Base-by-base conservation (phyloP, 1,140 invertebrate genomes). In the Triops cancriformis region DNA sequence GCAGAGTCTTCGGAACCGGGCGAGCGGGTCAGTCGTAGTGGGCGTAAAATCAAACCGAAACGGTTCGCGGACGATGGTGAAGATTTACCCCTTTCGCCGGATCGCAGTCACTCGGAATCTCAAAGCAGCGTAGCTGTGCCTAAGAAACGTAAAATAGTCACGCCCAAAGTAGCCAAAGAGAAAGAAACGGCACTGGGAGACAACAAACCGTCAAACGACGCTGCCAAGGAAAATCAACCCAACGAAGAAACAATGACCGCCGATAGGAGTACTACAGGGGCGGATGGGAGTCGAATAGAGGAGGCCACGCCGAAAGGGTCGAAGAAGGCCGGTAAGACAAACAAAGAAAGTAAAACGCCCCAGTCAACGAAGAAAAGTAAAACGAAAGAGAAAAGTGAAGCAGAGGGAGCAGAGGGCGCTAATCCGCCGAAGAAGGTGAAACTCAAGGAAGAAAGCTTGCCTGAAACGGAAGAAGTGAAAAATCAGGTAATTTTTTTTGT, bases 41-140 rank as follows among this genome's bases (percentile, higher is more conserved):
- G 91, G 0, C 86, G 92, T 37, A 93, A 91, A 85, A 90, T 92
- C 78, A 91, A 91, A 82, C 90, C 89, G 0, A 92, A 92, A 82
- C 86, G 85, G 83, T 81, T 88, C 85, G 82, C 83, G 14, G 84
- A 83, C 78, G 84, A 84, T 77, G 82, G 83, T 14, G 51, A 64
- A 64, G 51, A 64, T 18, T 23, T 64, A 1, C 51, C 51, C 1
- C 6, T 64, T 10, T 64, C 51, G 5, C 51, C 51, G 5, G 51
- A 64, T 18, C 51, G 51, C 23, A 64, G 51, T 64, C 51, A 64
- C 51, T n/a, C 51, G 18, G 51, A 64, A 64, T 64, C 51, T 64
- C 51, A 64, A 18, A 64, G 31, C 31, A 37, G 31, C 31, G 31
- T 14, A 5, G 1, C n/a, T 6, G 51, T 64, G 14, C 7, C 51